These are phyloP conservation scores for Sycophaga agraensis DNA, from an alignment of 1,140 invertebrate genomes.

Conservation along the genomic window DNA sequence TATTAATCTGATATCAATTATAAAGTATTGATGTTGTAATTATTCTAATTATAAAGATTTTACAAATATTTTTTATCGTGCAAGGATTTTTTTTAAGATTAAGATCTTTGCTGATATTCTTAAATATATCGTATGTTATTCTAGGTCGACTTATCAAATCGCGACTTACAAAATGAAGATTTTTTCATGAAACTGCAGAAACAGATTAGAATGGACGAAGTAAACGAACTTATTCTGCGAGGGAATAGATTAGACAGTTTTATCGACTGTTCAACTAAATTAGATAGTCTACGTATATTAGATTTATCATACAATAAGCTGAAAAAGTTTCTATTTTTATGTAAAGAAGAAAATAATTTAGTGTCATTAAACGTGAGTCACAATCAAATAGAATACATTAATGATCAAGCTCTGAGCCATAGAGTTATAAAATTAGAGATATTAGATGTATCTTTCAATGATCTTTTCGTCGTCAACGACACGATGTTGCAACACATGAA, in stretches of 20 bases:
- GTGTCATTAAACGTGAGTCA: constrained; percentile 49
- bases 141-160: constrained; percentile 48
- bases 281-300: constrained; percentile 39
- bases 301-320: constrained; percentile 53
- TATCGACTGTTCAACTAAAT: constrained; percentile 50
- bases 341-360: constrained; percentile 48
- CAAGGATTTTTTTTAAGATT: too few species aligned
- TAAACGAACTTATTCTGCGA: constrained; percentile 46
- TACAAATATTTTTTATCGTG: too few species aligned
- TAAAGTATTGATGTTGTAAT: too few species aligned
- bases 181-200: constrained; percentile 48
- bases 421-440: constrained; percentile 45
- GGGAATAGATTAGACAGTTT: constrained; percentile 53
- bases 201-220: constrained; percentile 37
- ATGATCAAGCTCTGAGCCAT: constrained; percentile 48
- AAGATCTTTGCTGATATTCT: not conserved
- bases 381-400: constrained; percentile 50
- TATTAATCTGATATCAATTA: too few species aligned
- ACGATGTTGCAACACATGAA: constrained; percentile 53
- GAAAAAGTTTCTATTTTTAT: constrained; percentile 50
- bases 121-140: not conserved
- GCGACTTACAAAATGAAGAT: constrained; percentile 44
- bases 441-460: constrained; percentile 51
- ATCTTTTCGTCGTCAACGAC: constrained; percentile 47
- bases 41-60: too few species aligned